These are phyloP conservation scores for Eublepharis macularius DNA, from an alignment of 2,113 vertebrate genomes.

Conservation along the genomic window DNA sequence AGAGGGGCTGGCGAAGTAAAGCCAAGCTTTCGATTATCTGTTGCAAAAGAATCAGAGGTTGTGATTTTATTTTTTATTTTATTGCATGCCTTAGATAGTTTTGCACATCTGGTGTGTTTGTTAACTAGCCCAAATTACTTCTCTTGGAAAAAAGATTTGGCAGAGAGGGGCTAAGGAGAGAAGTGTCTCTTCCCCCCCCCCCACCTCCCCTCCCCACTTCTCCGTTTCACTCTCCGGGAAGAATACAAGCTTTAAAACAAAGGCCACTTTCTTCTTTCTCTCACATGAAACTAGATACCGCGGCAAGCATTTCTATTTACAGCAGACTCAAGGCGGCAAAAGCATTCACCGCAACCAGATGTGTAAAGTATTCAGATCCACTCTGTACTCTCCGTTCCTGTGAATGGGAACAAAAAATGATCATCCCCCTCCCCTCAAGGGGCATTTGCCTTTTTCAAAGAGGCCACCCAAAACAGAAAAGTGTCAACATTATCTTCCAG, in stretches of 20 bases:
- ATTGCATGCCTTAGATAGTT: slow-evolving; percentile 66
- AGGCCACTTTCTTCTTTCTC: slow-evolving; percentile 30
- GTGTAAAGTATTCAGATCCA: slow-evolving; percentile 24
- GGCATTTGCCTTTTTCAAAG: neutral
- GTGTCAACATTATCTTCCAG: no score
- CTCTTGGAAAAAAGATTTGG: slow-evolving; percentile 43
- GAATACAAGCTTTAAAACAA: slow-evolving; percentile 28
- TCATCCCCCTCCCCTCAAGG: no score
- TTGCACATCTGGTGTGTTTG: slow-evolving; percentile 63
- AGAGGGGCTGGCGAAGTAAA: slow-evolving; percentile 2
- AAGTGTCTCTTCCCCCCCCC: neutral
- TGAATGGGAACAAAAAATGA: slow-evolving; percentile 1
- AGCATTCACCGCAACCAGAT: slow-evolving; percentile 30
- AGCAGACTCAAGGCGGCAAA: slow-evolving; percentile 34
- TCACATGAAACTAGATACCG: slow-evolving; percentile 24
- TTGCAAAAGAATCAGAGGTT: slow-evolving; percentile 47
- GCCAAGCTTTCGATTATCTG: slow-evolving; percentile 45
- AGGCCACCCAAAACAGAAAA: neutral
- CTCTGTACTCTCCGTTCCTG: slow-evolving; percentile 14
- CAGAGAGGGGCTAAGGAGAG: neutral
- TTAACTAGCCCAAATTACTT: slow-evolving; percentile 55
- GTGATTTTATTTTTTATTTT: slow-evolving; percentile 23
- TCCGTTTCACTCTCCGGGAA: neutral
- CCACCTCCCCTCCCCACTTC: neutral
- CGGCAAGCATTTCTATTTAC: slow-evolving; percentile 33